Evolutionary conservation across 2,888 invertebrate species (phyloP).

Genomic region (Tuberolachnus salignus): DNA sequence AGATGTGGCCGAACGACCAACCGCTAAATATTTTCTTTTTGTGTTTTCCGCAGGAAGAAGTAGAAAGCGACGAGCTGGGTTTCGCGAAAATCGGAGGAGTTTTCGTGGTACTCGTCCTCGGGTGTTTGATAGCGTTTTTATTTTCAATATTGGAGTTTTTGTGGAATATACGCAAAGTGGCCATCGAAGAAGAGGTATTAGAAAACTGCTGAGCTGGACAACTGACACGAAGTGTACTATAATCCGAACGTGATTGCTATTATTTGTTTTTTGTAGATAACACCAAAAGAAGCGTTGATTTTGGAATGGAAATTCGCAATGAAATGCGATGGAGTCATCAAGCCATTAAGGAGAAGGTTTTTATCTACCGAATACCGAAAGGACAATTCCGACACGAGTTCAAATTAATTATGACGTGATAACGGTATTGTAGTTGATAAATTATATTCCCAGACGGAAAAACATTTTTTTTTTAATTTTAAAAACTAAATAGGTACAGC

Average conservation of each 20-base stretch:
- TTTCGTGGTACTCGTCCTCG: slow-evolving; percentile 76
- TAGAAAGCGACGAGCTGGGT: slow-evolving; percentile 66
- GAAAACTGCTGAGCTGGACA: too few relatives aligned
- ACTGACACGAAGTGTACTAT: too few relatives aligned
- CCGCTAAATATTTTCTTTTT: neutral
- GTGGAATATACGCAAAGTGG: slow-evolving; percentile 66
- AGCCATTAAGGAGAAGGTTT: slow-evolving; percentile 36
- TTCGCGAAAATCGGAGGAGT: slow-evolving; percentile 84
- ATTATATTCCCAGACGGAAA: neutral
- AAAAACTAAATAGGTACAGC: neutral
- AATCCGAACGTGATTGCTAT: neutral
- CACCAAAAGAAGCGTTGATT: slow-evolving; percentile 53
- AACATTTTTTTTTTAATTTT: too few relatives aligned
- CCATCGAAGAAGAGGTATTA: slow-evolving; percentile 65
- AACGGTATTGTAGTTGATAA: neutral
- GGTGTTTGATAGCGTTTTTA: slow-evolving; percentile 70
- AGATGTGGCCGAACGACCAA: too few relatives aligned
- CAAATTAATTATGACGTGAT: neutral
- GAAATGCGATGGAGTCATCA: slow-evolving; percentile 51
- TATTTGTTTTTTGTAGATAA: slow-evolving; percentile 37
- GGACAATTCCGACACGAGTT: neutral
- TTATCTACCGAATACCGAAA: slow-evolving; percentile 6
- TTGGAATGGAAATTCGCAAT: slow-evolving; percentile 57
- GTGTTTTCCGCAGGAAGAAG: slow-evolving; percentile 46
- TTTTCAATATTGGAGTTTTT: slow-evolving; percentile 75